Evolutionary conservation across 2,888 invertebrate genomes (phyloP).

Genomic region (Caenorhabditis auriculariae): DNA sequence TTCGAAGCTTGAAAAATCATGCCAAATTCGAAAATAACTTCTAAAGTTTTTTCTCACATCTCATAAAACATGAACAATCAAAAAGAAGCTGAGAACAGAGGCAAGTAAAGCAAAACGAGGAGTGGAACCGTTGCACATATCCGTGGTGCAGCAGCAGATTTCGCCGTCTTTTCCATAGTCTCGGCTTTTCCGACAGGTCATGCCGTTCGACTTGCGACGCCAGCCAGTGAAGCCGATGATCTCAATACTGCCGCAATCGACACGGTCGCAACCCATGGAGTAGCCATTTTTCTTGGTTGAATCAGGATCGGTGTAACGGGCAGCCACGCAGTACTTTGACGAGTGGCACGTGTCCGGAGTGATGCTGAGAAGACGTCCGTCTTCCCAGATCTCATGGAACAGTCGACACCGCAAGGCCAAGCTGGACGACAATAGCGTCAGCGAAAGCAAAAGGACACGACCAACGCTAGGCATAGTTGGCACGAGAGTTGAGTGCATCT

Average conservation of each 20-base stretch:
- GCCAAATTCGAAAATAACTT: too few relatives aligned
- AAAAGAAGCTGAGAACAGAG: background rate
- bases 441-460: too few relatives aligned
- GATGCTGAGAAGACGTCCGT: conserved; percentile 36
- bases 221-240: conserved; percentile 32
- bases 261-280: conserved; percentile 49
- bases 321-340: conserved; percentile 32
- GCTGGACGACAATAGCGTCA: too few relatives aligned
- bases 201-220: conserved; percentile 19
- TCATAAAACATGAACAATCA: too few relatives aligned
- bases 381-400: conserved; percentile 43
- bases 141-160: conserved; percentile 50
- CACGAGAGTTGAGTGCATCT: too few relatives aligned
- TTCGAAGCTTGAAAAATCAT: too few relatives aligned
- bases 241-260: conserved; percentile 41
- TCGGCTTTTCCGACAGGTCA: conserved; percentile 35
- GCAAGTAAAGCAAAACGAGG: too few relatives aligned
- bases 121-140: conserved; percentile 41
- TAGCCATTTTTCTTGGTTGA: conserved; percentile 49
- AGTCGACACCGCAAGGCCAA: conserved; percentile 36
- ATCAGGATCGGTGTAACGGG: conserved; percentile 39
- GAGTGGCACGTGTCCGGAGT: conserved; percentile 37
- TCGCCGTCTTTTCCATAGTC: conserved; percentile 49
- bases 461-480: too few relatives aligned
- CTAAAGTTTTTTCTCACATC: too few relatives aligned